phyloP scores from a whole-genome alignment of 2,113 vertebrate species.

The Pavo muticus region DNA sequence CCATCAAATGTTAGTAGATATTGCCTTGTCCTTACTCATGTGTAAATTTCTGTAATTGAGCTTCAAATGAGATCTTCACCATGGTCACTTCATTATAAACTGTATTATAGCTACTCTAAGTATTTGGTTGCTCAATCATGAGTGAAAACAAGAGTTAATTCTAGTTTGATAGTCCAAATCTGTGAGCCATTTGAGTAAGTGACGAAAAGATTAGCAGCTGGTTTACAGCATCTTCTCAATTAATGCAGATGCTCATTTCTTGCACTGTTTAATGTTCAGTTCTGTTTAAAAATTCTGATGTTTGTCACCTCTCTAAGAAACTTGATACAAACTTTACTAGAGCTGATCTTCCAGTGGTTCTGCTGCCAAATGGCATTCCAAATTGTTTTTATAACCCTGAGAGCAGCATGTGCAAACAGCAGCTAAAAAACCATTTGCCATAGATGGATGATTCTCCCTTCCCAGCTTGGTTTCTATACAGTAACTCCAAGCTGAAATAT shows the following conservation, averaged over 20 bases:
- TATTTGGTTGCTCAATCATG: conserved; percentile 12
- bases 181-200: background rate
- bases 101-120: background rate
- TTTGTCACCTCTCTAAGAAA: background rate
- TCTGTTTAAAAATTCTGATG: background rate
- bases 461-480: background rate
- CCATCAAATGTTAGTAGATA: background rate
- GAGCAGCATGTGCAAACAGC: background rate
- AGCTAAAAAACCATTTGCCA: background rate
- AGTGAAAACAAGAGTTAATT: conserved; percentile 16
- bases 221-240: background rate
- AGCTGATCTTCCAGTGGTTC: background rate
- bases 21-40: background rate
- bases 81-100: conserved; percentile 6
- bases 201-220: background rate
- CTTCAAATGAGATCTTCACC: conserved; percentile 17
- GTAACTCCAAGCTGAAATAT: background rate
- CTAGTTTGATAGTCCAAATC: background rate
- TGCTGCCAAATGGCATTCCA: background rate
- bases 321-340: background rate
- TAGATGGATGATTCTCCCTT: background rate
- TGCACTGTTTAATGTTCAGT: background rate
- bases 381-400: background rate
- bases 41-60: background rate
- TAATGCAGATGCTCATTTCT: background rate